Evolutionary conservation across 1,140 invertebrate species (phyloP), one percentile per base, ranked within the genome.

Genomic region (Sweltsa coloradensis): DNA sequence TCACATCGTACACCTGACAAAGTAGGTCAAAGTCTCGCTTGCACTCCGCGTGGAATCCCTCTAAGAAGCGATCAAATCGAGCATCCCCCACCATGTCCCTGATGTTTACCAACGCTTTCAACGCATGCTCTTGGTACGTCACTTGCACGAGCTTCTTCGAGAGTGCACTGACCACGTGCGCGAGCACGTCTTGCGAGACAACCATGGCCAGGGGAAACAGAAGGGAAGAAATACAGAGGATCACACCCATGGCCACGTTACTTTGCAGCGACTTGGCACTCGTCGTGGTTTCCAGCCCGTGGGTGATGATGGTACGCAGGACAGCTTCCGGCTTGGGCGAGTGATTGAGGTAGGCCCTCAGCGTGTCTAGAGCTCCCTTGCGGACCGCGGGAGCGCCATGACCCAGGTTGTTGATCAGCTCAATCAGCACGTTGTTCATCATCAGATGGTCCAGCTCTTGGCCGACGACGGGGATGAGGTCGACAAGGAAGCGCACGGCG

Each of bases 341-440:
- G 54, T 78, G 72, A 2, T 71, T 62, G 13, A 83, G 65, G 56
- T 82, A 83, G 7, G 79, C 74, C 41, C 78, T 70, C 1, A 85
- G 57, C 2, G 79, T 75, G 54, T 85, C 81, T 2, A 83, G 58
- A 3, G 81, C 79, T 5, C 78, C 80, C 60, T 85, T 85, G 11
- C 83, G 68, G 2, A 88, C 80, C 0, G 83, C 81, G 0, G 83
- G 83, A 0, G 81, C 82, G 14, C 73, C 65, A 57, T 86, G 81
- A 2, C 82, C 81, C 14, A 87, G 64, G 64, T 86, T 87, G 50
- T 72, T 71, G 11, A 85, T 72, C 16, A 86, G 66, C 57, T 81
- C 76, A 3, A 72, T 69, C 34, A 84, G 68, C 6, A 85, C 67
- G 2, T 45, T 48, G 1, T 65, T 61, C 45, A 66, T 60, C 61